Conservation (phyloP, 2,113 vertebrate genomes). For the Uria lomvia region DNA sequence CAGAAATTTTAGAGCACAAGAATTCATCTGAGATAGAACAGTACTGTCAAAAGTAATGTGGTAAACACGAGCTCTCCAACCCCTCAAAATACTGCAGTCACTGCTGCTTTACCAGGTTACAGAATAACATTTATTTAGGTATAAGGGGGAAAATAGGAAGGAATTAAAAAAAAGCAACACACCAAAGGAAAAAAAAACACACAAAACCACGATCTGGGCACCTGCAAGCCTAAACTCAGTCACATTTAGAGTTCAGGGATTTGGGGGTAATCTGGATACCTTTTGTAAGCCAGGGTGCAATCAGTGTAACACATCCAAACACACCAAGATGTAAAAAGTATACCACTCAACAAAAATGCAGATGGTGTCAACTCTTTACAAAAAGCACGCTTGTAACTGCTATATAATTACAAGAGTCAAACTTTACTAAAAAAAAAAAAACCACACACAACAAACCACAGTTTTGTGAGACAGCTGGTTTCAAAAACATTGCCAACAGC, state of each 20-base stretch:
- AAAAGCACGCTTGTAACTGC: neutral
- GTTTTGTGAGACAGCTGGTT: neutral
- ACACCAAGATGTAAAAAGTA: neutral
- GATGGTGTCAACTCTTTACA: neutral
- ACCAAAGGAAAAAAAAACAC: neutral
- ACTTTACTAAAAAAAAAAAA: neutral
- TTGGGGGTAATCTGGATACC: neutral
- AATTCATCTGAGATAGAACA: neutral
- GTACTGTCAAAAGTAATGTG: neutral
- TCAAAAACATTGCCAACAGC: neutral
- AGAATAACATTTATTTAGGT: neutral
- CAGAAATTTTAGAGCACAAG: neutral
- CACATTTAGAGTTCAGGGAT: neutral
- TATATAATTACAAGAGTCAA: neutral
- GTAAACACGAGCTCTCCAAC: neutral
- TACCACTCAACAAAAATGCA: neutral
- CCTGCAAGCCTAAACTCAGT: neutral
- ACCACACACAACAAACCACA: neutral
- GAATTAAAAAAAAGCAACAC: neutral
- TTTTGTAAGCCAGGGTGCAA: neutral
- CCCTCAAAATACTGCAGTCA: neutral
- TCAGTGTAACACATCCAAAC: neutral
- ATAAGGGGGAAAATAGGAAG: rapidly evolving
- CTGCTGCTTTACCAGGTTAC: neutral
- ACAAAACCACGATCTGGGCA: neutral